Evolutionary conservation across 2,113 vertebrate genomes (phyloP), one percentile per base, ranked within the genome.

Genomic region (Pardalotus punctatus): DNA sequence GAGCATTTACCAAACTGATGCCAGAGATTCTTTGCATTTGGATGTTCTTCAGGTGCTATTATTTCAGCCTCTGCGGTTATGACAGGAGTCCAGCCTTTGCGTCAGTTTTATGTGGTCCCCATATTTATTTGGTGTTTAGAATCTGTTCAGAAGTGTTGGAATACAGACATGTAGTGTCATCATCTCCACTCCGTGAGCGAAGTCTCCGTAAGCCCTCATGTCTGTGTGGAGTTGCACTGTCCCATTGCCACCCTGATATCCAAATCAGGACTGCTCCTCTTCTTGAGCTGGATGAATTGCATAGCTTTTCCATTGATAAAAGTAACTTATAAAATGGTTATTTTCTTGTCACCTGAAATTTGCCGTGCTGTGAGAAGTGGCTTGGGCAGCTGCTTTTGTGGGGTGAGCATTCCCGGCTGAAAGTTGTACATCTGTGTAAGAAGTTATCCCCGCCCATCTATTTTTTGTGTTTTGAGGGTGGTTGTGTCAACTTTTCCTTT

Each of bases 121-220:
- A 7, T 57, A 8, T 50, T 70, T 36, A 28, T 2, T 57, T 72
- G 28, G 24, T 56, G n/a, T 38, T 67, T 16, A 31, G n/a, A 36
- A 38, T 53, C 36, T 38, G 27, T 38, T 31, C 24, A 6, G 27
- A 28, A 38, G 21, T 3, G 0, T 31, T 62, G 47, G n/a, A 45
- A 14, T 33, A 22, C 8, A 42, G 47, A 22, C 12, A 5, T 1
- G 11, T 16, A 27, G n/a, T 24, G 42, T 27, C 0, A 0, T 70
- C 33, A 36, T 36, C n/a, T 51, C 31, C 5, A 1, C 31, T 69
- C 33, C 28, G 1, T 35, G 67, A 43, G 20, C 2, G 0, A 4
- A 12, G 31, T 31, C 23, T 72, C 58, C 1, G 0, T 65, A 18
- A 54, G 31, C n/a, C 54, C 22, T 48, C 5, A 10, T 7, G 13